These are phyloP conservation scores for Ochlodes sylvanus DNA, from an alignment of 2,888 invertebrate genomes.

Conservation along the genomic window DNA sequence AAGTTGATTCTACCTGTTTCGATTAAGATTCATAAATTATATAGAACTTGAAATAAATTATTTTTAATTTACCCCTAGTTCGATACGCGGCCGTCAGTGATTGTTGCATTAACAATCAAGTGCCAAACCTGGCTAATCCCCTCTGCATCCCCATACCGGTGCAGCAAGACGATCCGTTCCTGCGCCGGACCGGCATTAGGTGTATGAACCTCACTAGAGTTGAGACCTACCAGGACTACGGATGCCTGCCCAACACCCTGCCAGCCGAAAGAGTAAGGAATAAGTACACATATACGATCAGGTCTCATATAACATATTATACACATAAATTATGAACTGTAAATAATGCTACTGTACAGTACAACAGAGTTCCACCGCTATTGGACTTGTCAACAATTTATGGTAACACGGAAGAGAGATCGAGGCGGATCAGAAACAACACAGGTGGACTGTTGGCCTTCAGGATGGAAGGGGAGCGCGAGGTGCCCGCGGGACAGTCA, in stretches of 20 bases:
- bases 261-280: conserved; percentile 44
- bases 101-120: conserved; percentile 29
- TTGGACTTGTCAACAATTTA: conserved; percentile 14
- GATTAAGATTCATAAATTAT: no score
- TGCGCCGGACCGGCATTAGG: conserved; percentile 51
- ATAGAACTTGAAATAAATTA: no score
- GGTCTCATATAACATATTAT: not conserved
- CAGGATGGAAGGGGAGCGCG: conserved; percentile 47
- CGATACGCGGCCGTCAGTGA: conserved; percentile 11
- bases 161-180: conserved; percentile 52
- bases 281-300: not conserved
- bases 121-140: conserved; percentile 16
- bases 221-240: conserved; percentile 56
- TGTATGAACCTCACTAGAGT: conserved; percentile 60
- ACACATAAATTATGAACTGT: no score
- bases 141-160: conserved; percentile 54
- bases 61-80: conserved; percentile 2
- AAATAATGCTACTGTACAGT: not conserved
- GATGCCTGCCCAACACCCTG: conserved; percentile 49
- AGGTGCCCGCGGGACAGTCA: conserved; percentile 21
- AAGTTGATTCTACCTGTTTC: no score
- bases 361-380: conserved; percentile 21
- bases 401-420: conserved; percentile 13
- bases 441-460: conserved; percentile 50
- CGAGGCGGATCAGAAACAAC: conserved; percentile 41